A percentile compares a stretch with the other conserved stretches of the same genome.
Evolutionary conservation across 2,888 invertebrate species (phyloP).

Genomic region (Drosophila prolongata): DNA sequence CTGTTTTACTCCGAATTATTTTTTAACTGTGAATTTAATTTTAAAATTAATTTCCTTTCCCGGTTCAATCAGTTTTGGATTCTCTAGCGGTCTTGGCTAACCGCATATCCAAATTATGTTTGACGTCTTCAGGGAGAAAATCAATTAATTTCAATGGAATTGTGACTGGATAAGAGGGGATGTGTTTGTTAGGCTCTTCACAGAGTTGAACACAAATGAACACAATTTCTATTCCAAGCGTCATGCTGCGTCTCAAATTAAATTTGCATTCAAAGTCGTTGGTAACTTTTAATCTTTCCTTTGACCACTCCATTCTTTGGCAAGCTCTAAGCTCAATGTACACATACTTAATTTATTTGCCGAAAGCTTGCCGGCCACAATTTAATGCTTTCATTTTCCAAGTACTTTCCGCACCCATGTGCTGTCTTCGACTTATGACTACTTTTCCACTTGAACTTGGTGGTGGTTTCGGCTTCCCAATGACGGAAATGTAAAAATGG

Average conservation of each 20-base stretch:
- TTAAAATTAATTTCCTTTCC: conserved; percentile 25
- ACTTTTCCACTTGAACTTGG: conserved; percentile 70
- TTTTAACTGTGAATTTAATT: not conserved
- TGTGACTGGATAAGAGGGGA: conserved; percentile 17
- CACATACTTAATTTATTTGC: conserved; percentile 67
- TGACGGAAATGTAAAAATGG: conserved; percentile 5
- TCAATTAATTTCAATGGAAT: conserved; percentile 70
- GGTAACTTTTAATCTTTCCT: conserved; percentile 15
- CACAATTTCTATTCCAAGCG: conserved; percentile 37
- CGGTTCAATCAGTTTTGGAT: conserved; percentile 4
- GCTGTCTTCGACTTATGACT: conserved; percentile 54
- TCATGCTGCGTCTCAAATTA: conserved; percentile 59
- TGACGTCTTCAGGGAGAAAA: conserved; percentile 50
- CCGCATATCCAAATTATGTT: conserved; percentile 48
- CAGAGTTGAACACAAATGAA: conserved; percentile 32
- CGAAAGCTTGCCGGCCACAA: conserved; percentile 42
- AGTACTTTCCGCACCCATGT: conserved; percentile 24
- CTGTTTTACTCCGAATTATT: no score
- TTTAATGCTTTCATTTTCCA: conserved; percentile 37
- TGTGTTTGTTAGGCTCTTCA: conserved; percentile 10
- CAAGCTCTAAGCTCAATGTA: conserved; percentile 44
- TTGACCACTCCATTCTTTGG: conserved; percentile 1
- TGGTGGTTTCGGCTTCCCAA: conserved; percentile 42
- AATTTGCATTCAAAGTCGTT: conserved; percentile 48
- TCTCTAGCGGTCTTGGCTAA: conserved; percentile 15